Evolutionary conservation across 2,113 vertebrate species (phyloP), one percentile per base, ranked within the genome.

Genomic region (Crocuta crocuta): DNA sequence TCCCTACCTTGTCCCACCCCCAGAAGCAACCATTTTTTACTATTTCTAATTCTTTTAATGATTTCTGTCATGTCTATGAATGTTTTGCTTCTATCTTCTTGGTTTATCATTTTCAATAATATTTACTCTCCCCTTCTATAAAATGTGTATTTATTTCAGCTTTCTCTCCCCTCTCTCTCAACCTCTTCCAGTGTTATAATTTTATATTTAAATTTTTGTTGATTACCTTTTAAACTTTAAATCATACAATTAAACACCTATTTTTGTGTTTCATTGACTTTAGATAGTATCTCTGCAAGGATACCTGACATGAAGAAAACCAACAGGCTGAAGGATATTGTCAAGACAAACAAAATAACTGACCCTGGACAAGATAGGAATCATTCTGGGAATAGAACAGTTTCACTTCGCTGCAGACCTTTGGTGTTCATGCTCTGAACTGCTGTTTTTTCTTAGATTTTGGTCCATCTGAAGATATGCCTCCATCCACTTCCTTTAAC

Each of bases 61-160:
- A 15, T 73, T 93, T 65, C 31, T 10, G 71, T 80, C 31, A 21
- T 24, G 7, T 73, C 58, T 81, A 48, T 89, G 39, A 81, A 89
- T 89, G 88, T 83, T 84, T 93, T 88, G 65, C 80, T 94, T 90
- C 61, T 71, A 12, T 33, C 1, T 96, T 93, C 86, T 91, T 95
- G 12, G 17, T n/a, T 87, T 61, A 63, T 89, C 24, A 33, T 50
- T 78, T 84, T 71, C 68, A 35, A 58, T 21, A 89, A 50, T 55
- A 71, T 83, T 80, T 88, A 79, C 65, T 92, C 3, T 91, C 76
- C 12, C 4, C 33, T 10, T 89, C 19, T 71, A 58, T 35, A 58
- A n/a, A 97, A 94, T 61, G 2, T 23, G 10, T 7, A 58, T 43
- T 92, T 91, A 78, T 73, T 53, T 82, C 53, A n/a, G 6, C 80